These are phyloP conservation scores for Caenorhabditis brenneri DNA, from an alignment of 1,140 invertebrate genomes.

Conservation along the genomic window DNA sequence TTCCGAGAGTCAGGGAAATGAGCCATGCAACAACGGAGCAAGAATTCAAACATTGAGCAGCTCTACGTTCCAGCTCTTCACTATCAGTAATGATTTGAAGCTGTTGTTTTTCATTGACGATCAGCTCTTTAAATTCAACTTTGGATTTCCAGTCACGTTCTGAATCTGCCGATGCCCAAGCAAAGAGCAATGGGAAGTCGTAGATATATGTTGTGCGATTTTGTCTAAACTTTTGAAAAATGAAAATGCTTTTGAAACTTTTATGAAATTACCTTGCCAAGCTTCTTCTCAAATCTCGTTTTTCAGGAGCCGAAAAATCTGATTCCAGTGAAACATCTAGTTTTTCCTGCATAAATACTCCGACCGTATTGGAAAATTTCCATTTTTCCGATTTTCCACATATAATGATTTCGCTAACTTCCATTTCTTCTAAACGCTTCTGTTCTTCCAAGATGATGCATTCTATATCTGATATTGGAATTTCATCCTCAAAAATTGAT, in stretches of 20 bases:
- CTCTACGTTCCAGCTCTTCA: neutral
- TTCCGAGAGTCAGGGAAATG: neutral
- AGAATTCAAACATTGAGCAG: neutral
- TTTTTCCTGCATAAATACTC: neutral
- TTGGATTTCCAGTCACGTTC: neutral
- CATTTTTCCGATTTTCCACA: neutral
- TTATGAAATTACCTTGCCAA: neutral
- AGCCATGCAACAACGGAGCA: conserved; percentile 16
- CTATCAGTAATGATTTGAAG: neutral
- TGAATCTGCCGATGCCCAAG: neutral
- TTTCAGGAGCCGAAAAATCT: neutral
- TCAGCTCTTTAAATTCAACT: neutral
- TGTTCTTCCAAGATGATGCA: neutral
- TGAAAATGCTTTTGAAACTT: neutral
- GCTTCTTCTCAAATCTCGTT: neutral
- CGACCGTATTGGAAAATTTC: neutral
- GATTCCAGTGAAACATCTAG: neutral
- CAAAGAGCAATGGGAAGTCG: neutral
- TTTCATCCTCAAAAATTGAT: neutral
- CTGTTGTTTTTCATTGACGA: neutral
- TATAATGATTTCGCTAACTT: neutral
- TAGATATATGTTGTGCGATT: conserved; percentile 25
- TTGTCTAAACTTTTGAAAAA: neutral
- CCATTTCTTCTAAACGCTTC: neutral
- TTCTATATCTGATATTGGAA: neutral